These are phyloP conservation scores for Anas platyrhynchos DNA, from an alignment of 2,113 vertebrate species.

Conservation along the genomic window DNA sequence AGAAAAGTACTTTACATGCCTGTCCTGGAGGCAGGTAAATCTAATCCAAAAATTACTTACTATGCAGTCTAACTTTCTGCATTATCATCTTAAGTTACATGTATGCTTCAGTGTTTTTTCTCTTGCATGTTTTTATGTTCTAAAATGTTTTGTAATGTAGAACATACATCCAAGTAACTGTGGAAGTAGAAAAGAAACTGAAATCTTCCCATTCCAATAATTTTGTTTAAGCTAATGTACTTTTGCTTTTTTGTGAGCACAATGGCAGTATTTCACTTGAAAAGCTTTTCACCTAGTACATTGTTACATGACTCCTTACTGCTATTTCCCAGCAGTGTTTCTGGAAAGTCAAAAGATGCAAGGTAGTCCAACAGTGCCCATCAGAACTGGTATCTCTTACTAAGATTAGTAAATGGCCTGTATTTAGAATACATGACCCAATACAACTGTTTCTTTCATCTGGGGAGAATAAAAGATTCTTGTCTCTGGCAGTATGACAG, in stretches of 20 bases:
- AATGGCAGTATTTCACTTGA: not conserved
- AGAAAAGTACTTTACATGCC: not conserved
- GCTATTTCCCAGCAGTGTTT: not conserved
- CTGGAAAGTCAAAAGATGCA: not conserved
- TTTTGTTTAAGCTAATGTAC: not conserved
- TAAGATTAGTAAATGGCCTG: not conserved
- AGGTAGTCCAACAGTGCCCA: not conserved
- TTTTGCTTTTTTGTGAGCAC: not conserved
- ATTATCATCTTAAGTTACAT: not conserved
- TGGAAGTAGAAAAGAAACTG: not conserved
- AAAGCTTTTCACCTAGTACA: not conserved
- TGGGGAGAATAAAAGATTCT: not conserved
- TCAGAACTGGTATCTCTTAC: not conserved
- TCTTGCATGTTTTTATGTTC: not conserved
- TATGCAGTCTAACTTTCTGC: not conserved
- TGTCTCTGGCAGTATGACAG: not conserved
- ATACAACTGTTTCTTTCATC: not conserved
- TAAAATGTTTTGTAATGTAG: not conserved
- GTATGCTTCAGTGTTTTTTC: not conserved
- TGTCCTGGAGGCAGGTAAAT: not conserved
- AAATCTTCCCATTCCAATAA: not conserved
- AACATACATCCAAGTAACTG: not conserved
- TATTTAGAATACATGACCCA: not conserved
- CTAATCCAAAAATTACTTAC: not conserved
- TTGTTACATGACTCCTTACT: not conserved